These are phyloP conservation scores for Cavia aperea DNA, from an alignment of 2,113 vertebrate species.

Conservation along the genomic window DNA sequence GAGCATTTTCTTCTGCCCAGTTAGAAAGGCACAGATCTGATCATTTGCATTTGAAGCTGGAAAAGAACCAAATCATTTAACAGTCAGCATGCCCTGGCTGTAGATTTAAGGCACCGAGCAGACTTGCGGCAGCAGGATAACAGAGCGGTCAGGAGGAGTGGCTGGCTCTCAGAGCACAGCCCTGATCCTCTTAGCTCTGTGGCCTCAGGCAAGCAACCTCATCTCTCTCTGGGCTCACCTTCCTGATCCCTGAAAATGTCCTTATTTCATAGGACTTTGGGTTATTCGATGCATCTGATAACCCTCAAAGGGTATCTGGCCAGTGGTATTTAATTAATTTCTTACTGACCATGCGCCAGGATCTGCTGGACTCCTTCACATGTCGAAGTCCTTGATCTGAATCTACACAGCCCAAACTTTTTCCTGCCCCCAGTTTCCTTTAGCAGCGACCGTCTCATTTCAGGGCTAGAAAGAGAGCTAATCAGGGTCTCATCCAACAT, in stretches of 20 bases:
- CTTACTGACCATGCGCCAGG: background rate
- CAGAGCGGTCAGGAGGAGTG: background rate
- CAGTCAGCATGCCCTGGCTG: background rate
- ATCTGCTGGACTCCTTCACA: background rate
- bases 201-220: background rate
- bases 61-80: background rate
- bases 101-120: background rate
- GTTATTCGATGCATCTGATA: background rate
- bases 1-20: background rate
- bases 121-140: background rate
- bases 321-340: background rate
- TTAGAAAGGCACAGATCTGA: background rate
- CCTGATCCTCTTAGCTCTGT: background rate
- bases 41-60: background rate
- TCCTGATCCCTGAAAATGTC: background rate
- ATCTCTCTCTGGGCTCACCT: background rate
- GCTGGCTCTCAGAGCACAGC: background rate
- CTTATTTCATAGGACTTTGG: background rate
- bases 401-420: background rate
- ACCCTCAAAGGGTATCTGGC: background rate
- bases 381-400: background rate
- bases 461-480: background rate
- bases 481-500: background rate
- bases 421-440: conserved; percentile 3
- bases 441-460: background rate